A percentile compares a stretch with the other conserved stretches of the same genome.
phyloP scores from a whole-genome alignment of 2,888 invertebrate genomes.

The Slavum lentiscoides region DNA sequence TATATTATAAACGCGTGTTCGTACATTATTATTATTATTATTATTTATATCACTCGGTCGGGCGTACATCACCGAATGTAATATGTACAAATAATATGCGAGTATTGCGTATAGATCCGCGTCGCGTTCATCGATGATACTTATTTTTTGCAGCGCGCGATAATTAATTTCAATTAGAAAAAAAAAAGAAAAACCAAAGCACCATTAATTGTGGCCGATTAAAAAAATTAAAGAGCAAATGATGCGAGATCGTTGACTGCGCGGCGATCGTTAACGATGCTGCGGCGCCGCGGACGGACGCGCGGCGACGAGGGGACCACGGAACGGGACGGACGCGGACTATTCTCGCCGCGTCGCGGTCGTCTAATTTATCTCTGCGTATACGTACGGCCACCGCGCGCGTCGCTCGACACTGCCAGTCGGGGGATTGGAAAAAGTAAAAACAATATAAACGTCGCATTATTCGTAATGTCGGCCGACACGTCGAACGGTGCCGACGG shows the following conservation, averaged over 20 bases:
- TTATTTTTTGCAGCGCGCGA: neutral
- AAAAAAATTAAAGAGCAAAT: neutral
- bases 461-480: neutral
- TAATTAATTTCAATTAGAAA: conserved; percentile 42
- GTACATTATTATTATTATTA: too few relatives aligned
- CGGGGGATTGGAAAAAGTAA: neutral
- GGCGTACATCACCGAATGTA: too few relatives aligned
- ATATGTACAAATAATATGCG: too few relatives aligned
- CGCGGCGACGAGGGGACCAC: too few relatives aligned
- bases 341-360: neutral
- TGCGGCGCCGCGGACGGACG: too few relatives aligned
- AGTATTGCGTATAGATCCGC: too few relatives aligned
- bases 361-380: neutral
- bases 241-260: conserved; percentile 19
- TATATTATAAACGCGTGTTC: too few relatives aligned
- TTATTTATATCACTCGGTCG: too few relatives aligned
- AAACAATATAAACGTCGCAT: too few relatives aligned
- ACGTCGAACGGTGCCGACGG: neutral
- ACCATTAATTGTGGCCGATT: conserved; percentile 43
- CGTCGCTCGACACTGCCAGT: neutral
- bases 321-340: too few relatives aligned
- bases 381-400: neutral
- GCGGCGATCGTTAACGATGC: too few relatives aligned
- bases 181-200: neutral
- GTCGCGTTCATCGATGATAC: conserved; percentile 9